Conservation (phyloP, 23 tunicate genomes). For the Halocynthia aurantium region DNA sequence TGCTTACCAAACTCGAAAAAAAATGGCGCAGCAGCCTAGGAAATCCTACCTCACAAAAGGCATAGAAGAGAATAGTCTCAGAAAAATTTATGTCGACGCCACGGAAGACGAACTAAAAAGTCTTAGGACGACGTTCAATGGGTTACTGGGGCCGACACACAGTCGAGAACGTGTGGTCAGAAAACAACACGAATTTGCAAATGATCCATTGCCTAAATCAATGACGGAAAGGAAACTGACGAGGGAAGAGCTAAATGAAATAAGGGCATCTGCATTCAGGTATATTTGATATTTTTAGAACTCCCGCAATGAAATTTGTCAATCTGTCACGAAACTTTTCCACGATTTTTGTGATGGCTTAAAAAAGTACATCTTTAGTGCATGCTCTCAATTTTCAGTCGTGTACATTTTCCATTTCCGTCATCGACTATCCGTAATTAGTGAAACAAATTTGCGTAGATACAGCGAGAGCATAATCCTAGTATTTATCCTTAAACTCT, state of each 20-base stretch:
- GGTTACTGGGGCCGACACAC: not conserved
- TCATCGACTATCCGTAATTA: too few species aligned
- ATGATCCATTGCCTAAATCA: not conserved
- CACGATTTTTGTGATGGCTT: too few species aligned
- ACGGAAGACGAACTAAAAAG: conserved; percentile 18
- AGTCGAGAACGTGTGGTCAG: not conserved
- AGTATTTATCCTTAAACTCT: too few species aligned
- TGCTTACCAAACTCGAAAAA: too few species aligned
- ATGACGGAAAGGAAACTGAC: not conserved
- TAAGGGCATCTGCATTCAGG: conserved; percentile 11
- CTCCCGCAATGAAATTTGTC: too few species aligned
- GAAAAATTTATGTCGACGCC: conserved; percentile 29
- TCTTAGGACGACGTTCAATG: conserved; percentile 1
- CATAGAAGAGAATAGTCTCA: conserved; percentile 18
- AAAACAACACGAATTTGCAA: not conserved
- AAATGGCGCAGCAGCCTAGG: not conserved
- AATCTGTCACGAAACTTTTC: too few species aligned
- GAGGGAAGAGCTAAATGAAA: conserved; percentile 9
- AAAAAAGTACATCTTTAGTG: too few species aligned
- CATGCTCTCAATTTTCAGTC: too few species aligned
- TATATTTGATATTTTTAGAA: not conserved
- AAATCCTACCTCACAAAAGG: not conserved
- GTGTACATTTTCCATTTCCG: too few species aligned
- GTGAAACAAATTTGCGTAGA: too few species aligned
- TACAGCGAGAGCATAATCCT: too few species aligned